Evolutionary conservation across 2,797 vertebrate genomes (phyloP).

Genomic region (Remorina albescens): DNA sequence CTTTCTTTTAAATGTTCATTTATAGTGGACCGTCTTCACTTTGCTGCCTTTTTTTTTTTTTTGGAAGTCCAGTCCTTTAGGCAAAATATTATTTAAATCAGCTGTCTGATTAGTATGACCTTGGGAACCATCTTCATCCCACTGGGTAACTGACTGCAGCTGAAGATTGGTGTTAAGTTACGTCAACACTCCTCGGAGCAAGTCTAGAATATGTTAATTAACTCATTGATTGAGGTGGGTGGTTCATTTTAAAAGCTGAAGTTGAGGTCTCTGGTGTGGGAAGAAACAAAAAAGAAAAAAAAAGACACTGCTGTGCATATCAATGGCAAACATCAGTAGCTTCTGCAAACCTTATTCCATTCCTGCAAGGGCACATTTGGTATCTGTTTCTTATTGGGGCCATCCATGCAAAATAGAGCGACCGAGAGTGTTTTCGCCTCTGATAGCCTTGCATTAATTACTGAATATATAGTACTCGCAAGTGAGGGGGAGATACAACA

Average conservation of each 20-base stretch:
- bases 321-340: slow-evolving; percentile 69
- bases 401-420: slow-evolving; percentile 59
- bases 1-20: slow-evolving; percentile 45
- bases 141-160: slow-evolving; percentile 66
- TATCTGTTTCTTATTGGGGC: slow-evolving; percentile 62
- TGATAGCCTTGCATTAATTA: slow-evolving; percentile 69
- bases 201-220: slow-evolving; percentile 80
- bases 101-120: slow-evolving; percentile 74
- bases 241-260: slow-evolving; percentile 80
- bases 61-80: slow-evolving; percentile 64
- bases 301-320: slow-evolving; percentile 67
- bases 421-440: slow-evolving; percentile 48
- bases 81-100: slow-evolving; percentile 74
- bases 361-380: slow-evolving; percentile 74
- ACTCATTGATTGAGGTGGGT: slow-evolving; percentile 82
- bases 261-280: slow-evolving; percentile 75
- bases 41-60: slow-evolving; percentile 51
- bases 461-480: slow-evolving; percentile 36
- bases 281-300: slow-evolving; percentile 56
- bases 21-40: slow-evolving; percentile 36
- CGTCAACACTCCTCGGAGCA: slow-evolving; percentile 74
- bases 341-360: slow-evolving; percentile 57
- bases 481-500: slow-evolving; percentile 49
- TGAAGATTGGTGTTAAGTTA: slow-evolving; percentile 74
- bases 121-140: slow-evolving; percentile 71